Base-by-base conservation (phyloP, 35 echinoderm and acorn worm genomes). In the Apostichopus japonicus region DNA sequence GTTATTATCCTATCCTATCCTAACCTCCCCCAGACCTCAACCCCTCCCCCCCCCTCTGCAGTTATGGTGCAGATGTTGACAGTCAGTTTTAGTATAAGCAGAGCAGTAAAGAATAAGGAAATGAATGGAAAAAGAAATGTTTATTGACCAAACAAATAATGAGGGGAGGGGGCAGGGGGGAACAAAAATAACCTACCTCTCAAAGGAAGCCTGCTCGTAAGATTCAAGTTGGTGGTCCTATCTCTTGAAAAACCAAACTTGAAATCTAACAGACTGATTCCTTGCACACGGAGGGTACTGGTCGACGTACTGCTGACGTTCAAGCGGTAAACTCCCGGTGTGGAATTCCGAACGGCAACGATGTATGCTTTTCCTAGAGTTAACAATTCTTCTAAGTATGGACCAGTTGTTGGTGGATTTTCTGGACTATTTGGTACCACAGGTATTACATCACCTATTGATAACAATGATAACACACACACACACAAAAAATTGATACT, bases 281-380 rank as follows among this genome's bases (percentile, higher is more conserved):
- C 97, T 52, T 95, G 96, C 1, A 99, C 95, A 79, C 97, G 83
- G 9, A 99, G 78, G 17, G 91, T 88, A 59, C 94, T 93, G 2
- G 79, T 77, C 1, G 87, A 94, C 22, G 86, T 80, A 51, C 93
- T 91, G 53, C 90, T 79, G 9, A 93, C 92, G 6, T 91, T 91
- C n/a, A 99, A 87, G 11, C 90, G 79, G 83, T 93, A 95, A 6
- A 78, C 62, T 6, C 97, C 97, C 2, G 93, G 95, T 23, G 27
- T 80, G 15, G 97, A 94, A 44, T 98, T 94, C 84, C 91, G 77
- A 53, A 99, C 71, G 6, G 89, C 83, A 65, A 99, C 82, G 16
- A 99, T 93, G 94, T 99, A 95, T 54, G 79, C 96, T 86, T 97
- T 98, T 25, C 94, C 94, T 92, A 98, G 77, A 6, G 89, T 87